Evolutionary conservation across 2,113 vertebrate genomes (phyloP).

Genomic region (Ancistrus triradiatus): DNA sequence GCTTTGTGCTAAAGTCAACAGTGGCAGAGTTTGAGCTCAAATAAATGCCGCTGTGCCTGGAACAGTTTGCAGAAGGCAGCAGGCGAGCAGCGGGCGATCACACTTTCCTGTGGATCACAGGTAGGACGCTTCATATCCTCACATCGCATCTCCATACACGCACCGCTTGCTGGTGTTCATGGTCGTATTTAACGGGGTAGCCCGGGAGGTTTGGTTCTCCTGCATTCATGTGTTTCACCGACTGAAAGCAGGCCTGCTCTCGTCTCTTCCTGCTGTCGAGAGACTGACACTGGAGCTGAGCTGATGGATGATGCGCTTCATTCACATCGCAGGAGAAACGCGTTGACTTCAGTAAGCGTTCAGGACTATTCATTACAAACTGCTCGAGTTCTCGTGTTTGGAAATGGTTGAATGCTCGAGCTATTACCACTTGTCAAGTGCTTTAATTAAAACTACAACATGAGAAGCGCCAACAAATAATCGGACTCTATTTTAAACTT

Average conservation of each 20-base stretch:
- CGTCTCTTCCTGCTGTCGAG: background rate
- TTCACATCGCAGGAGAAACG: background rate
- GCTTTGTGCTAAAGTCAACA: slow-evolving; percentile 99
- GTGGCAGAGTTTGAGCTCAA: slow-evolving; percentile 87
- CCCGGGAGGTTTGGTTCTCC: background rate
- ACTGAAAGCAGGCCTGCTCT: background rate
- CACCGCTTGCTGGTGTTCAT: background rate
- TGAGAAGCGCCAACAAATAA: background rate
- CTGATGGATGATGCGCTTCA: slow-evolving; percentile 18
- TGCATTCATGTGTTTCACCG: background rate
- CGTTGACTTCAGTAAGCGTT: background rate
- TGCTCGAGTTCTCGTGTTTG: background rate
- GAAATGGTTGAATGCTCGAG: background rate
- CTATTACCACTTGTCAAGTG: slow-evolving; percentile 5
- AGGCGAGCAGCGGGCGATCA: slow-evolving; percentile 63
- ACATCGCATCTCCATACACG: background rate
- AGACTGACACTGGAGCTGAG: background rate
- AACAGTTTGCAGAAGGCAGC: slow-evolving; percentile 76
- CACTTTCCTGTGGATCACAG: slow-evolving; percentile 64
- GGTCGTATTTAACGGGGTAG: background rate
- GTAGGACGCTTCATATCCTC: slow-evolving; percentile 68
- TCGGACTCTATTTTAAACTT: too few species aligned
- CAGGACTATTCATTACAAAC: background rate
- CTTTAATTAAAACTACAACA: slow-evolving; percentile 11
- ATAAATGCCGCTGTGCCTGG: slow-evolving; percentile 91